Percentiles rank a stretch among this genome's conserved stretches.
These are phyloP conservation scores for Darevskia mixta DNA, from an alignment of 2,797 vertebrate species.

Conservation along the genomic window DNA sequence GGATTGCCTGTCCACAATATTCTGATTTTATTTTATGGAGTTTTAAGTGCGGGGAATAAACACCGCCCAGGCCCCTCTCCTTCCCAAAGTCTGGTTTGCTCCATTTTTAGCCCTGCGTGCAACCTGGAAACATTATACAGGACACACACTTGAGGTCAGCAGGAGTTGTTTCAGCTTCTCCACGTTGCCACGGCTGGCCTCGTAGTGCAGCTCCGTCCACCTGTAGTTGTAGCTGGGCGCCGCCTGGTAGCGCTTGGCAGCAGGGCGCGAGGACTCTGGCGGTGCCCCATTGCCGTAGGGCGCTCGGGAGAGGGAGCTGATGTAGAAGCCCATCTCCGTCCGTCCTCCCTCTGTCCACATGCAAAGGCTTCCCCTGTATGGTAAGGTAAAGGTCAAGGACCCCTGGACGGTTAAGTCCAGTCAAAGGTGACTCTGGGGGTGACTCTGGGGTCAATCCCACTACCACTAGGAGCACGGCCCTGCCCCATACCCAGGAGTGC, in stretches of 20 bases:
- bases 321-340: slow-evolving; percentile 68
- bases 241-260: slow-evolving; percentile 58
- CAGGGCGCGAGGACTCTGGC: not conserved
- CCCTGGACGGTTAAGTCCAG: too few relatives aligned
- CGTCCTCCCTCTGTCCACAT: slow-evolving; percentile 20
- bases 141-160: slow-evolving; percentile 4
- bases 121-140: not conserved
- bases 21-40: not conserved
- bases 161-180: slow-evolving; percentile 50
- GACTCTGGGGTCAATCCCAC: not conserved
- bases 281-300: slow-evolving; percentile 34
- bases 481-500: too few relatives aligned
- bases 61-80: too few relatives aligned
- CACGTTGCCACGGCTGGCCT: slow-evolving; percentile 69
- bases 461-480: not conserved
- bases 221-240: slow-evolving; percentile 70
- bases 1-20: not conserved
- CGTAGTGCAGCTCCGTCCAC: slow-evolving; percentile 72
- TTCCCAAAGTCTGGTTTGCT: not conserved
- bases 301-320: slow-evolving; percentile 66
- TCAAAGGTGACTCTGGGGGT: too few relatives aligned
- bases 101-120: too few relatives aligned
- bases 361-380: not conserved
- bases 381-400: not conserved
- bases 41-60: not conserved